Conservation (phyloP, 2,797 vertebrate genomes). For the Eidolon dupreanum region DNA sequence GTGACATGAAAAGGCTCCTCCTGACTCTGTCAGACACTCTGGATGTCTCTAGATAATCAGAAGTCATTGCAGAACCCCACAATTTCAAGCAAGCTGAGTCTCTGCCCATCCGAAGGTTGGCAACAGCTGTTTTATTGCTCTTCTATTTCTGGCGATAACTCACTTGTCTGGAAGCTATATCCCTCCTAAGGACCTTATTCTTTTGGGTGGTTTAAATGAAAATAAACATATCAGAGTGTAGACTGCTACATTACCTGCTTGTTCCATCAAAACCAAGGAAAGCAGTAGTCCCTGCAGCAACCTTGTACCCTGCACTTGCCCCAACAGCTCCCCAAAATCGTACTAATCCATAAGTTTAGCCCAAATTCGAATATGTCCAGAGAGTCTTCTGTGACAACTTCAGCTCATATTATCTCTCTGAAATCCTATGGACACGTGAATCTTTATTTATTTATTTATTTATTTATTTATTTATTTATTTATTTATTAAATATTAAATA, state of each 20-base stretch:
- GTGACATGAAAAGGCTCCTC: neutral
- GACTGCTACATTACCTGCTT: neutral
- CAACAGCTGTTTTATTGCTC: neutral
- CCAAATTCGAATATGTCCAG: neutral
- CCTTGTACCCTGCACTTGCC: fast-evolving
- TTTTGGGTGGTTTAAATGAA: neutral
- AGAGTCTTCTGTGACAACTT: neutral
- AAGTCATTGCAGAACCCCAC: neutral
- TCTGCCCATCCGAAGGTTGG: neutral
- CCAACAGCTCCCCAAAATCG: neutral
- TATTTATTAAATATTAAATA: neutral
- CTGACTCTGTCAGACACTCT: neutral
- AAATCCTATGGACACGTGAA: neutral
- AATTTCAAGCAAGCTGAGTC: neutral
- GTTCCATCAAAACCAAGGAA: neutral
- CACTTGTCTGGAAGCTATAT: neutral
- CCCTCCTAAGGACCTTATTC: neutral
- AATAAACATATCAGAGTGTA: neutral
- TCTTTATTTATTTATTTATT: neutral
- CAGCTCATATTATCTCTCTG: neutral
- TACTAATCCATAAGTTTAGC: neutral
- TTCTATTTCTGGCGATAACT: neutral
- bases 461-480: neutral
- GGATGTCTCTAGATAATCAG: neutral
- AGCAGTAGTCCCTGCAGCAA: neutral